A percentile compares a stretch with the other conserved stretches of the same genome.
Conservation (phyloP, 2,113 vertebrate species). For the Passer montanus region DNA sequence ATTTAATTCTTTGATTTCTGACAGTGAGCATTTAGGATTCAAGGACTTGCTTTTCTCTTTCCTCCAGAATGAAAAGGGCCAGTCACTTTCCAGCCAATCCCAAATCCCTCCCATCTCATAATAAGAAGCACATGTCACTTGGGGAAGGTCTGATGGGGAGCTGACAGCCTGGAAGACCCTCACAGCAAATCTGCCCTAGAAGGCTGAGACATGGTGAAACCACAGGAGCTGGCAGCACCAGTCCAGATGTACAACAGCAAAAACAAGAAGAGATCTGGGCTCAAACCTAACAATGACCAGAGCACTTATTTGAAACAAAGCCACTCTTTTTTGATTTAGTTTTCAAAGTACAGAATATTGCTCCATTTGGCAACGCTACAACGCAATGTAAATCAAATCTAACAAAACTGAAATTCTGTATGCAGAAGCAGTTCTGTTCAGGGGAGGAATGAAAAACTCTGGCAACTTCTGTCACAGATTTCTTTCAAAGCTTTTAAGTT, state of each 20-base stretch:
- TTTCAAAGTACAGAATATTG: not conserved
- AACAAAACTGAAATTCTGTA: not conserved
- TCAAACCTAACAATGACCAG: not conserved
- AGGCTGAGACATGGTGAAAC: not conserved
- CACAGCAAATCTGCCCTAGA: not conserved
- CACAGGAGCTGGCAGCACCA: not conserved
- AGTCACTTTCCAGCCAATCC: not conserved
- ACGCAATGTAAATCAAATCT: not conserved
- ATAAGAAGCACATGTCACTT: not conserved
- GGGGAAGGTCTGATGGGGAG: fast-evolving
- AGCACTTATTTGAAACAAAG: not conserved
- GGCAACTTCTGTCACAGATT: not conserved
- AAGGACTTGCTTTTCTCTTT: not conserved
- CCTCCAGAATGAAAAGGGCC: not conserved
- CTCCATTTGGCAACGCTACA: not conserved
- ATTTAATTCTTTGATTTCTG: not conserved
- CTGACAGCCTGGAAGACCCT: not conserved
- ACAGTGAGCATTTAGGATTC: not conserved
- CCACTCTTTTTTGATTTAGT: not conserved
- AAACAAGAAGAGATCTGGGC: not conserved
- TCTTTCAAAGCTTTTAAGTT: conserved; percentile 3
- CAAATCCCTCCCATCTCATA: not conserved
- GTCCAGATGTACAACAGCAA: not conserved
- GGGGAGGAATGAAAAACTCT: not conserved
- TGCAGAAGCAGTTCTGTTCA: not conserved